Conservation (phyloP, 2,113 vertebrate species). For the Cyprinodon brontotheroides region DNA sequence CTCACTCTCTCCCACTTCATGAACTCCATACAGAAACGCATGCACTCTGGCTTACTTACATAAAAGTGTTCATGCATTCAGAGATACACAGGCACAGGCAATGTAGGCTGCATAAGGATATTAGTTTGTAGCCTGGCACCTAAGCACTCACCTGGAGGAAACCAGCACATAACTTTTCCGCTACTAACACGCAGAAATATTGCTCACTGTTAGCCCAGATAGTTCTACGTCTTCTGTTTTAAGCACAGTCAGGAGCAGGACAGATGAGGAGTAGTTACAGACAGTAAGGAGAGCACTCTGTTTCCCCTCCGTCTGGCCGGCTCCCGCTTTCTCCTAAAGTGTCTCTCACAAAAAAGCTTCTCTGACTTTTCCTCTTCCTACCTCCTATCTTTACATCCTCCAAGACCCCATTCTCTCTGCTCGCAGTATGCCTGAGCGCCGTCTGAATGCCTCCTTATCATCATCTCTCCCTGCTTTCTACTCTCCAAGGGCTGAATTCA, state of each 20-base stretch:
- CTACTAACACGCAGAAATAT: conserved; percentile 38
- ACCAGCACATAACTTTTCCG: conserved; percentile 49
- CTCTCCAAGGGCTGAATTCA: conserved; percentile 77
- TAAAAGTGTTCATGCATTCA: conserved; percentile 48
- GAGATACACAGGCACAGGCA: conserved; percentile 22
- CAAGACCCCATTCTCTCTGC: conserved; percentile 64
- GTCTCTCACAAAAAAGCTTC: conserved; percentile 55
- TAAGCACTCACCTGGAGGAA: conserved; percentile 65
- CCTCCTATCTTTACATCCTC: conserved; percentile 59
- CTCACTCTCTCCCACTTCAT: conserved; percentile 56
- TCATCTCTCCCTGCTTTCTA: conserved; percentile 69
- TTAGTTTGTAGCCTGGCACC: conserved; percentile 68
- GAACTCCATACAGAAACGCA: conserved; percentile 58
- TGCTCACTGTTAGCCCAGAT: conserved; percentile 57
- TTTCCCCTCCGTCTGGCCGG: conserved; percentile 51
- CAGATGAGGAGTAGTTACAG: conserved; percentile 57
- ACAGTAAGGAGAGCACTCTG: conserved; percentile 55
- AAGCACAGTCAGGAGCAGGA: conserved; percentile 51
- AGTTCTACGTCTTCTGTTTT: conserved; percentile 66
- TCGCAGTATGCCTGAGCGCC: conserved; percentile 62
- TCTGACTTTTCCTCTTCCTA: conserved; percentile 52
- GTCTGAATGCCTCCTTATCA: conserved; percentile 70
- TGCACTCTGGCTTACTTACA: conserved; percentile 61
- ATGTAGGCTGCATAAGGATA: conserved; percentile 52
- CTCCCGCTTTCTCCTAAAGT: conserved; percentile 62